Evolutionary conservation across 2,113 vertebrate species (phyloP).

Genomic region (Crotalus helleri): DNA sequence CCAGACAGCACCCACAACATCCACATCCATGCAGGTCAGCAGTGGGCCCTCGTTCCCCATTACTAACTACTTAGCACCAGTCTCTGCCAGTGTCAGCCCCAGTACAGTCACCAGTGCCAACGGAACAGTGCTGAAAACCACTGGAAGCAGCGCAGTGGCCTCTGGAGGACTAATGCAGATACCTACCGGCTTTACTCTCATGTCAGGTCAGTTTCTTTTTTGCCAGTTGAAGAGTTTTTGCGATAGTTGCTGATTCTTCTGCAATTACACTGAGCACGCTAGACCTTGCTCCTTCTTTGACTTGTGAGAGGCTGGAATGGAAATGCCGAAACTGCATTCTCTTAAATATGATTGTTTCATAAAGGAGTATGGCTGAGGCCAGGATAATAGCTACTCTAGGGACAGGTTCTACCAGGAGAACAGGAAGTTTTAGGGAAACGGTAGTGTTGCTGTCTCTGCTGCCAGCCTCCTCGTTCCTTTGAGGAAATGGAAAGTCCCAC

Average conservation of each 20-base stretch:
- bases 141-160: conserved; percentile 74
- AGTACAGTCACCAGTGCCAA: conserved; percentile 84
- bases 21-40: conserved; percentile 97
- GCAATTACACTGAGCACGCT: rapidly evolving
- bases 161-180: conserved; percentile 91
- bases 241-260: rapidly evolving
- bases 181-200: conserved; percentile 92
- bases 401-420: background rate
- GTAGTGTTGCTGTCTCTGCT: background rate
- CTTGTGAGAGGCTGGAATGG: background rate
- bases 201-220: conserved; percentile 83
- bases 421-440: background rate
- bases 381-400: background rate
- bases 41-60: conserved; percentile 92
- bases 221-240: background rate
- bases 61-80: conserved; percentile 96
- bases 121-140: conserved; percentile 91
- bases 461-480: background rate
- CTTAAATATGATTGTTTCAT: conserved; percentile 10
- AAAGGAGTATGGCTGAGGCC: background rate
- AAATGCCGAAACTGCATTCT: conserved; percentile 7
- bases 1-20: conserved; percentile 89
- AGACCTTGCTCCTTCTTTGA: background rate
- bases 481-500: background rate
- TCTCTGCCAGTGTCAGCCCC: conserved; percentile 83